Base-by-base conservation (phyloP, 2,113 vertebrate genomes). In the Archocentrus centrarchus region DNA sequence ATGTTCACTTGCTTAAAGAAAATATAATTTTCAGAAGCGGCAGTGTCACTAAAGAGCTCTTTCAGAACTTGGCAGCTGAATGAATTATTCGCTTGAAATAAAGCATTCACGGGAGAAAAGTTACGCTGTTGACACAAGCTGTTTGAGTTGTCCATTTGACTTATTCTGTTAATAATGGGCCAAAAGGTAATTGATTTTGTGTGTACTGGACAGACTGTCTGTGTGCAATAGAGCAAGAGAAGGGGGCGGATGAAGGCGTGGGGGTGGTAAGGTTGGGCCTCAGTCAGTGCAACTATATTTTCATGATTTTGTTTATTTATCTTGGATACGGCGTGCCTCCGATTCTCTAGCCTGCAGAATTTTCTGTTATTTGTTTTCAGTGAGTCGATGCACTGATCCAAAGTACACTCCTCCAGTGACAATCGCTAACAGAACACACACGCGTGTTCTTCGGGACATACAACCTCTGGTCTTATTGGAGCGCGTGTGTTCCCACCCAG, bases 341-440 rank as follows among this genome's bases (percentile, higher is more conserved):
- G 3, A 75, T 73, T 59, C 75, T 58, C 64, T 57, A 3, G 82
- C 81, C 93, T 77, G 83, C 90, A 88, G 93, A 90, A 85, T 91
- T 95, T 90, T 81, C 32, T 20, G 13, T 87, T 92, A 92, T 96
- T 95, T 95, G 94, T 95, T 91, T 95, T 90, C 90, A 91, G 84
- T 86, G 20, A 5, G 87, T 94, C 85, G 75, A 93, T 86, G 59
- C 81, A 64, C 85, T 9, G 76, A 90, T 93, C 89, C 82, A 94
- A 92, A 90, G 82, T 86, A 87, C 87, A 89, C 89, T 89, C 66
- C 89, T 88, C 63, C 68, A 57, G 58, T 87, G 89, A 92, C 91
- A 92, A 84, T 84, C 80, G 35, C 64, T 78, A 81, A 86, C 68
- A 84, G 20, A 61, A 87, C 66, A 82, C 73, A 79, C 75, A 83